Base-by-base conservation (phyloP, 2,113 vertebrate genomes). In the Acrocephalus kingi region DNA sequence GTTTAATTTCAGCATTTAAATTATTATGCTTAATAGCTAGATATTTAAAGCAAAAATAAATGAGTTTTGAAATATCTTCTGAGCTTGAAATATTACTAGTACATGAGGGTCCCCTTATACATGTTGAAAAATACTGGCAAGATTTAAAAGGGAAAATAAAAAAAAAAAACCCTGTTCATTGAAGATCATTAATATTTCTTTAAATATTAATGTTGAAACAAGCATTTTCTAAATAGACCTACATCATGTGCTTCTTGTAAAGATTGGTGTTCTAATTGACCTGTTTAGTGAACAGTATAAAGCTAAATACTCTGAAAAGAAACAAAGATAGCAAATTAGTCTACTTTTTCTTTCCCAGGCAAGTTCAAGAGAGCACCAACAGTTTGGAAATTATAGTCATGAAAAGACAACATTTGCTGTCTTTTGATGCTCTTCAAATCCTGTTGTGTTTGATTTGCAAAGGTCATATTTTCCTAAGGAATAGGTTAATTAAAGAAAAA, bases 301-400 rank as follows among this genome's bases (percentile, higher is more conserved):
- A 87, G 27, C 16, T 84, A 90, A 95, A 71, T 59, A 54, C n/a
- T 89, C 9, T 71, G 22, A 89, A 92, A 96, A 93, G 39, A 95
- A 63, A 72, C 6, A 88, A 79, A 35, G 46, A 95, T 30, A 66
- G 23, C 4, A 94, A 92, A 94, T 93, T 84, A 76, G 39, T 9
- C 25, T 88, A 21, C 21, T 61, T 95, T 8, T 39, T 56, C 13
- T 51, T 87, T 75, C 17, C 39, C 13, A 11, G 28, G 48, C 17
- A 92, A 95, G 31, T 87, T 92, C 51, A 94, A 82, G 45, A 24
- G 41, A 67, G 14, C 33, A 92, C 15, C 30, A 94, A 58, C 22
- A 15, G 19, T 92, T 90, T 87, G 51, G 20, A 93, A 97, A 97
- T 93, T 87, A 39, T 46, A 62, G 55, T 49, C 21, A 78, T 28